These are phyloP conservation scores for Maniola jurtina DNA, from an alignment of 1,140 invertebrate species.

Conservation along the genomic window DNA sequence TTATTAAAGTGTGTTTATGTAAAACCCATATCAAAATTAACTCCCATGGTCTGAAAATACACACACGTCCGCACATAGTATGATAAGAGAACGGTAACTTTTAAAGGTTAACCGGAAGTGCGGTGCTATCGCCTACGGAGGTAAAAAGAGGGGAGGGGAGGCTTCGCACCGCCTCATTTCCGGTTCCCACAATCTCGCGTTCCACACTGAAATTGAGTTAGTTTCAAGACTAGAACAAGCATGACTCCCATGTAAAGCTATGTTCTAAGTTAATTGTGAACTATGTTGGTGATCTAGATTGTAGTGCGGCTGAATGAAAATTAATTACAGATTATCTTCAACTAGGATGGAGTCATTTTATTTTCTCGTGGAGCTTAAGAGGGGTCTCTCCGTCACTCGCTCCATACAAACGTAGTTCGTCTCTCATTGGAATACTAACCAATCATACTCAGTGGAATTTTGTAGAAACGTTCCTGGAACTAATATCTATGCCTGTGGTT, in stretches of 20 bases:
- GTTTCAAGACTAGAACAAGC: not conserved
- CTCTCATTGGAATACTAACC: too few relatives aligned
- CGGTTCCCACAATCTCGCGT: constrained; percentile 9
- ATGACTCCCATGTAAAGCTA: not conserved
- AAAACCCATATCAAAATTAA: not conserved
- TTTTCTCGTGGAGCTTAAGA: too few relatives aligned
- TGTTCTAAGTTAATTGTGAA: constrained; percentile 10
- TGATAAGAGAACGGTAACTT: constrained; percentile 2
- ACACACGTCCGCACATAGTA: not conserved
- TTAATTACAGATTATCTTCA: not conserved
- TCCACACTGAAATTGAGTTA: constrained; percentile 10
- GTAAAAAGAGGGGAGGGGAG: not conserved
- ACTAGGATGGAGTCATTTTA: not conserved
- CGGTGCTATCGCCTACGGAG: constrained; percentile 9
- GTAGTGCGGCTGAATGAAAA: not conserved
- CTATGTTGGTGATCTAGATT: not conserved
- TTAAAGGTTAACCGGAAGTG: constrained; percentile 10
- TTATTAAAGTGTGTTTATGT: too few relatives aligned
- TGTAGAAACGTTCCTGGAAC: too few relatives aligned
- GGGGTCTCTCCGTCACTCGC: too few relatives aligned
- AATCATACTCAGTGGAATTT: too few relatives aligned
- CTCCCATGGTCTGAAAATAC: not conserved
- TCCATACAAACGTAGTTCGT: too few relatives aligned
- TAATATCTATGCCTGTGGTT: too few relatives aligned
- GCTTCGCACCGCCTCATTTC: constrained; percentile 8